Conservation (phyloP, 2,797 vertebrate species). For the Crypturellus tataupa region DNA sequence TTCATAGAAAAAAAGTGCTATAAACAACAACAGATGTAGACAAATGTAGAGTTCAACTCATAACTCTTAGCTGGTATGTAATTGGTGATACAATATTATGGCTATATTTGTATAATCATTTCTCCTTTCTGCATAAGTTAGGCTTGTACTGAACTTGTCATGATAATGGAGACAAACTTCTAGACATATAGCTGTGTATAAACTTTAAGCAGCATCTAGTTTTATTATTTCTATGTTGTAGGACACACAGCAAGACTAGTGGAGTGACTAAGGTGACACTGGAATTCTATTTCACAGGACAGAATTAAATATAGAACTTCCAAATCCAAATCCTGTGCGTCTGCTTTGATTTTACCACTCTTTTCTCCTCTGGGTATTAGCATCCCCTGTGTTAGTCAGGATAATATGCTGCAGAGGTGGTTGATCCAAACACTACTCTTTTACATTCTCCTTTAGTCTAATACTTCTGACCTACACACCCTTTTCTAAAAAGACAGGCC, state of each 20-base stretch:
- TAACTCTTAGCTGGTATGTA: neutral
- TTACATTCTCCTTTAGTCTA: neutral
- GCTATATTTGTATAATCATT: neutral
- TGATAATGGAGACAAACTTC: neutral
- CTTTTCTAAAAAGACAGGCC: neutral
- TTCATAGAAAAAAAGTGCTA: neutral
- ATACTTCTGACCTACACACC: neutral
- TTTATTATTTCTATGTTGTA: neutral
- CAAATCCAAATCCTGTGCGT: neutral
- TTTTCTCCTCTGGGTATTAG: neutral
- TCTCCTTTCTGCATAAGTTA: neutral
- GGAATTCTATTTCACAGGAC: neutral
- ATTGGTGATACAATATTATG: neutral
- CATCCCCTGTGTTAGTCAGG: neutral
- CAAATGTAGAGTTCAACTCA: neutral
- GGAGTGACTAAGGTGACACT: fast-evolving
- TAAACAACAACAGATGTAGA: neutral
- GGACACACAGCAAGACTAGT: fast-evolving
- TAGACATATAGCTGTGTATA: neutral
- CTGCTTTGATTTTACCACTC: neutral
- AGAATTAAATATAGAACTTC: neutral
- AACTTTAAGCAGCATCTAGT: neutral
- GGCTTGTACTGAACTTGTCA: neutral
- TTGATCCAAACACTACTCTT: neutral
- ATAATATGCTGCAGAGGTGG: neutral